phyloP scores from a whole-genome alignment of 2,797 vertebrate species.

The Heteromormyrus szaboi region DNA sequence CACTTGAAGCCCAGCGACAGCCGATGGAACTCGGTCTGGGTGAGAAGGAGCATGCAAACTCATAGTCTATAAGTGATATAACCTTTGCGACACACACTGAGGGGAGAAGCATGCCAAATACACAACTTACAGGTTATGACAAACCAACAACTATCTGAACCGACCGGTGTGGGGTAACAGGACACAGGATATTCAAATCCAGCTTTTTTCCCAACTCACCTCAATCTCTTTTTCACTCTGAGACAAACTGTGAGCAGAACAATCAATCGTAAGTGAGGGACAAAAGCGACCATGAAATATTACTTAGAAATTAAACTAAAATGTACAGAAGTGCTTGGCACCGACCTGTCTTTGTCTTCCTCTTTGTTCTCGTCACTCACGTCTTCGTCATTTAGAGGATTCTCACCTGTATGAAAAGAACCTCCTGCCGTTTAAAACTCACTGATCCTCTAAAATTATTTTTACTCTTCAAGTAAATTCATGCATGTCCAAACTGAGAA shows the following conservation, averaged over 20 bases:
- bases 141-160: background rate
- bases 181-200: background rate
- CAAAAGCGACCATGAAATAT: background rate
- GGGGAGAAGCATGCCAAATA: background rate
- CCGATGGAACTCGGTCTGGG: slow-evolving; percentile 85
- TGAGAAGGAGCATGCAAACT: background rate
- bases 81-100: background rate
- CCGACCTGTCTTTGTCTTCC: slow-evolving; percentile 52
- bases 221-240: slow-evolving; percentile 85
- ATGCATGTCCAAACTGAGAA: background rate
- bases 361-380: slow-evolving; percentile 30
- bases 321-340: background rate
- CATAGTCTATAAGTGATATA: background rate
- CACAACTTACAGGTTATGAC: background rate
- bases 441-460: background rate
- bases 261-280: slow-evolving; percentile 6
- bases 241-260: slow-evolving; percentile 58
- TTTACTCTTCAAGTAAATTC: background rate
- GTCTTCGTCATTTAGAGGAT: slow-evolving; percentile 40
- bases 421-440: background rate
- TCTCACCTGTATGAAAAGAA: slow-evolving; percentile 39
- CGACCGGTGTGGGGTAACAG: background rate
- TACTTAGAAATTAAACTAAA: background rate
- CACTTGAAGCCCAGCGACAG: slow-evolving; percentile 92
- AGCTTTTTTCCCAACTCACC: slow-evolving; percentile 57